Conservation (phyloP, 1,140 invertebrate genomes). For the Heliconius hermathena region DNA sequence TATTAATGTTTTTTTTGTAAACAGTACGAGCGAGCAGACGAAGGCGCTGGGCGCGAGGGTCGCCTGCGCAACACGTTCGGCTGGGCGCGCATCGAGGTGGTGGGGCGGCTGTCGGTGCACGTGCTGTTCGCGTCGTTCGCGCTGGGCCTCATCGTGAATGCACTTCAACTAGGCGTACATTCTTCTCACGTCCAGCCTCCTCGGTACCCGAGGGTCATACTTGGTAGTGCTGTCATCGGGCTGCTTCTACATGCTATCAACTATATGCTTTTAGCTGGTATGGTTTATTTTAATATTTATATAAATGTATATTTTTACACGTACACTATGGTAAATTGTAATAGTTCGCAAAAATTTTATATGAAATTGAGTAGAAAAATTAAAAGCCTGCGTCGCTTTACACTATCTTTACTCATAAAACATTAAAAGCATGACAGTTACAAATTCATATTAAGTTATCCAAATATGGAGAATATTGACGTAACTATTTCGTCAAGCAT, state of each 20-base stretch:
- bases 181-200: constrained; percentile 84
- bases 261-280: constrained; percentile 68
- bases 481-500: too few relatives aligned
- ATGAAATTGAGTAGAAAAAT: too few relatives aligned
- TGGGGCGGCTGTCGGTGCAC: constrained; percentile 91
- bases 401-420: too few relatives aligned
- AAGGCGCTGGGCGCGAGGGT: constrained; percentile 81
- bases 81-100: constrained; percentile 93
- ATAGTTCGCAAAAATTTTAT: too few relatives aligned
- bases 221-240: constrained; percentile 80
- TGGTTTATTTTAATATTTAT: constrained; percentile 17
- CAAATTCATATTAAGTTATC: too few relatives aligned
- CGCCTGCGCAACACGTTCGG: constrained; percentile 94
- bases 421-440: too few relatives aligned
- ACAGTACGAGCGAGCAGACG: constrained; percentile 73
- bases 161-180: constrained; percentile 89
- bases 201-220: constrained; percentile 84
- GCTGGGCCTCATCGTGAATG: constrained; percentile 91
- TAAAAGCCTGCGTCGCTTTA: too few relatives aligned
- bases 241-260: constrained; percentile 68
- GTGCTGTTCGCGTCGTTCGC: constrained; percentile 92
- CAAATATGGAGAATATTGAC: too few relatives aligned
- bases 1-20: not conserved
- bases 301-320: too few relatives aligned
- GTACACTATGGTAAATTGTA: too few relatives aligned